These are phyloP conservation scores for Dissostichus mawsoni DNA, from an alignment of 2,113 vertebrate species.

Conservation along the genomic window DNA sequence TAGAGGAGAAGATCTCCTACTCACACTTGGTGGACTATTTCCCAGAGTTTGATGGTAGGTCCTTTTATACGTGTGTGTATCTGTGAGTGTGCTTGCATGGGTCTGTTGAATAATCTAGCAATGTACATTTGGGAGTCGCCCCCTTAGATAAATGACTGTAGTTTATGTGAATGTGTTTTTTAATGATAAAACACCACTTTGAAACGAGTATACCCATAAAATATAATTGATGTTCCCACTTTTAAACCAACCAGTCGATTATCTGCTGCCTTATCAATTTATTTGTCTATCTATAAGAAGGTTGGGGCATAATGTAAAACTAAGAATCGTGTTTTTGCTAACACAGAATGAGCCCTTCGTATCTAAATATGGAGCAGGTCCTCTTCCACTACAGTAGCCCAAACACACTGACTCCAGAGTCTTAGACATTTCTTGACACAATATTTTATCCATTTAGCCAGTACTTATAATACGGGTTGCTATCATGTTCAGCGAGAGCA, in stretches of 20 bases:
- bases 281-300: not conserved
- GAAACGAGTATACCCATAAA: not conserved
- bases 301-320: no score
- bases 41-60: slow-evolving; percentile 96
- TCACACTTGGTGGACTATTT: slow-evolving; percentile 99
- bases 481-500: no score
- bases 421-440: no score
- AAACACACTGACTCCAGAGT: no score
- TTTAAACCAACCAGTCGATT: not conserved
- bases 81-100: not conserved
- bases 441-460: no score
- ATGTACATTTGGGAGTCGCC: not conserved
- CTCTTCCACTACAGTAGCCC: no score
- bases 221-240: not conserved
- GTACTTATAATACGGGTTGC: no score
- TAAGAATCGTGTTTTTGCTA: no score
- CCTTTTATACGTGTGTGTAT: not conserved
- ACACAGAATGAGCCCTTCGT: no score
- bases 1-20: slow-evolving; percentile 97
- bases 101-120: not conserved
- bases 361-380: no score
- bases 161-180: not conserved
- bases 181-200: not conserved
- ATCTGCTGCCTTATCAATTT: not conserved
- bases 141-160: not conserved